Percentiles rank a stretch among this genome's conserved stretches.
These are phyloP conservation scores for Amia ocellicauda DNA, from an alignment of 2,113 vertebrate species.

Conservation along the genomic window DNA sequence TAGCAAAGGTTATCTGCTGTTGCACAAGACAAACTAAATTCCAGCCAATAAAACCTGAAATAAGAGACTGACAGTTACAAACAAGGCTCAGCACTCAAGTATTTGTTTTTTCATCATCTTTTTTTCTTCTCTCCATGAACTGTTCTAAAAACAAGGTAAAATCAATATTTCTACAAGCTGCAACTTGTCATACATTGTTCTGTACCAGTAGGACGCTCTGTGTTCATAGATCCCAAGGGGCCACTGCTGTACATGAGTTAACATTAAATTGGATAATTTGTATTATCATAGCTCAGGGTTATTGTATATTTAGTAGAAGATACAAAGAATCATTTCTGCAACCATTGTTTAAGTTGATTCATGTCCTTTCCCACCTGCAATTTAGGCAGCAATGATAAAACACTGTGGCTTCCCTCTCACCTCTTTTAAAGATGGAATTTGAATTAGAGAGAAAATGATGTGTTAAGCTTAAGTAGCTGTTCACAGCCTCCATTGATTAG, in stretches of 20 bases:
- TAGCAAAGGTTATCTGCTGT: too few species aligned
- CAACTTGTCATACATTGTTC: background rate
- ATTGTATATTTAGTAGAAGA: background rate
- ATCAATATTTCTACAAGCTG: background rate
- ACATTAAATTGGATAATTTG: background rate
- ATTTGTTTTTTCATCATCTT: too few species aligned
- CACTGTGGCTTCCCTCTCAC: background rate
- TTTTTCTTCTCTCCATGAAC: too few species aligned
- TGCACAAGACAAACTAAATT: too few species aligned
- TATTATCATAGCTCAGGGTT: background rate
- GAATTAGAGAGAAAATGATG: slow-evolving; percentile 15
- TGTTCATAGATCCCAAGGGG: background rate
- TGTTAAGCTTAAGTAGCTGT: slow-evolving; percentile 17
- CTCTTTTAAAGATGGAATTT: slow-evolving; percentile 8
- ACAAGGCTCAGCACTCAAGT: too few species aligned
- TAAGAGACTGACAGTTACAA: too few species aligned
- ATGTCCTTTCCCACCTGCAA: background rate
- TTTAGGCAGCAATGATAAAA: background rate
- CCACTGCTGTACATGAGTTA: background rate
- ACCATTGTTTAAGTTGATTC: background rate
- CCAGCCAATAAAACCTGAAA: too few species aligned
- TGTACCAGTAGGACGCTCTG: background rate
- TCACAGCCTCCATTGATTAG: slow-evolving; percentile 26
- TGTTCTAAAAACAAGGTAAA: background rate
- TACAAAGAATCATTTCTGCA: background rate